A percentile compares a stretch with the other conserved stretches of the same genome.
These are phyloP conservation scores for Micromussa lordhowensis DNA, from an alignment of 92 coral and sea anemone species.

Conservation along the genomic window DNA sequence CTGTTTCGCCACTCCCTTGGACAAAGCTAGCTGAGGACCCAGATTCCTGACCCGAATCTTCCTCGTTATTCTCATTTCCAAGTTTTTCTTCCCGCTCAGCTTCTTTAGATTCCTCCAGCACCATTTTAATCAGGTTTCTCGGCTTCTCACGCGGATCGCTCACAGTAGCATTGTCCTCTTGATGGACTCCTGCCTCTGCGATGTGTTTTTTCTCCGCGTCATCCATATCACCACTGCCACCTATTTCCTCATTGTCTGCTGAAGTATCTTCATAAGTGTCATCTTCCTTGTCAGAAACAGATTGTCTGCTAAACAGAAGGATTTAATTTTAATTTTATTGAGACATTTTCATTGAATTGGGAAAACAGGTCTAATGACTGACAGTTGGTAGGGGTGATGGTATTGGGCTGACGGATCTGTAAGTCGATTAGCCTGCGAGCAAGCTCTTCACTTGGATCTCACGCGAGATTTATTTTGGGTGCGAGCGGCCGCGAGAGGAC, in stretches of 20 bases:
- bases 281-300: slow-evolving; percentile 6
- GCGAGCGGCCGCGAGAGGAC: too few relatives aligned
- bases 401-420: background rate
- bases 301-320: background rate
- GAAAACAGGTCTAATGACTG: background rate
- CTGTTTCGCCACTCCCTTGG: background rate
- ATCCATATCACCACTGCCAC: background rate
- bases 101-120: slow-evolving; percentile 13
- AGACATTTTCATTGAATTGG: background rate
- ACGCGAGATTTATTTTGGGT: too few relatives aligned
- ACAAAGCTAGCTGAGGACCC: slow-evolving; percentile 2
- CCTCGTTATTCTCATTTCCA: background rate
- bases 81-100: background rate
- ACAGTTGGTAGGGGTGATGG: background rate
- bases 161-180: background rate
- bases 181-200: too few relatives aligned
- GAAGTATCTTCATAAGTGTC: background rate
- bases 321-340: background rate
- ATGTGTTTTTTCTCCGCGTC: background rate
- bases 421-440: too few relatives aligned
- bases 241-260: background rate
- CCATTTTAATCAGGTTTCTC: slow-evolving; percentile 18
- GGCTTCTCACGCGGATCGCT: background rate
- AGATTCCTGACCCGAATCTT: slow-evolving; percentile 9
- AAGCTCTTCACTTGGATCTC: too few relatives aligned